phyloP scores from a whole-genome alignment of 2,113 vertebrate species.

The Nycticebus coucang region DNA sequence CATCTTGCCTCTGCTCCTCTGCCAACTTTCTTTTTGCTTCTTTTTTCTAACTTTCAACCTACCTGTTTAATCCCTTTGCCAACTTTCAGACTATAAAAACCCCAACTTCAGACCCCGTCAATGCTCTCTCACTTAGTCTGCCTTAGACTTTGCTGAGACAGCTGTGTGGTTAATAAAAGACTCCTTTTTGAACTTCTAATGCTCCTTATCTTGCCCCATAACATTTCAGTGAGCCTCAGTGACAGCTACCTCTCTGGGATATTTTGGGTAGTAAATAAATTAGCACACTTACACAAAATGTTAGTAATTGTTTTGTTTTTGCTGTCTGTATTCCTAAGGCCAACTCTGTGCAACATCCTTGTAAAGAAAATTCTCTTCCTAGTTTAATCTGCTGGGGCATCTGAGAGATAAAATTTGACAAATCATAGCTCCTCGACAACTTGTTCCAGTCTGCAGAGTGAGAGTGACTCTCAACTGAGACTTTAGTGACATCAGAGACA shows the following conservation, averaged over 20 bases:
- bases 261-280: neutral
- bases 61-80: too few species aligned
- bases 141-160: too few species aligned
- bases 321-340: neutral
- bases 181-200: too few species aligned
- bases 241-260: neutral
- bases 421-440: neutral
- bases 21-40: too few species aligned
- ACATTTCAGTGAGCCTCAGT: neutral
- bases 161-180: too few species aligned
- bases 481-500: neutral
- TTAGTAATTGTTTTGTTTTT: neutral
- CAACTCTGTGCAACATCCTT: neutral
- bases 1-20: too few species aligned
- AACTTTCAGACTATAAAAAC: too few species aligned
- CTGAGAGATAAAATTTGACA: neutral
- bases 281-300: neutral
- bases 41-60: too few species aligned
- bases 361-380: neutral
- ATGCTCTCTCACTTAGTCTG: too few species aligned
- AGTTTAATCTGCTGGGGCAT: neutral
- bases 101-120: too few species aligned
- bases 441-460: neutral
- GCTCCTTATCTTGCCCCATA: too few species aligned
- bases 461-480: neutral